Evolutionary conservation across 2,113 vertebrate species (phyloP).

Genomic region (Solenodon paradoxus): DNA sequence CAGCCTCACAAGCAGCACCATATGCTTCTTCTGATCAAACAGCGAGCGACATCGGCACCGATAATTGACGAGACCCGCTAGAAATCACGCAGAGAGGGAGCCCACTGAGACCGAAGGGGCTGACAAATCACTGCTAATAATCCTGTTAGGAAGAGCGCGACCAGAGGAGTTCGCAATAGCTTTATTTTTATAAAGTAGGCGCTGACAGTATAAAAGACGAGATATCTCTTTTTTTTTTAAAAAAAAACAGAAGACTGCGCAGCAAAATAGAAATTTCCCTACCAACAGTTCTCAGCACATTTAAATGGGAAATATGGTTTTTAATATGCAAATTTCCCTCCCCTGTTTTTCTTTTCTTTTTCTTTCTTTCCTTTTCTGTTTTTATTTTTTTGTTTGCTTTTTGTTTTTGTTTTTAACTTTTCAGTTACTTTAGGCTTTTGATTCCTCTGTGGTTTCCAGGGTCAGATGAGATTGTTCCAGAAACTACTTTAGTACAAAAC

Average conservation of each 20-base stretch:
- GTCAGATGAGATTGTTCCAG: neutral
- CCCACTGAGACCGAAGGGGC: slow-evolving; percentile 85
- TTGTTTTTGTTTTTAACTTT: neutral
- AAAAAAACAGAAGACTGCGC: slow-evolving; percentile 40
- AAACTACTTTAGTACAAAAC: slow-evolving; percentile 21
- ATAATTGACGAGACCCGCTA: slow-evolving; percentile 89
- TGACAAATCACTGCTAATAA: slow-evolving; percentile 88
- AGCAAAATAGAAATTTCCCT: slow-evolving; percentile 29
- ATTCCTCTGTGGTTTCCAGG: neutral
- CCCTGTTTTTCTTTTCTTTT: rapidly evolving
- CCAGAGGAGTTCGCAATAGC: slow-evolving; percentile 77
- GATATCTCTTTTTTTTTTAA: slow-evolving; percentile 51
- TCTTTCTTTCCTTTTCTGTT: too few species aligned
- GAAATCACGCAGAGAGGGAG: slow-evolving; percentile 89
- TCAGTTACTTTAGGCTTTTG: neutral
- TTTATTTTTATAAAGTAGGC: slow-evolving; percentile 83
- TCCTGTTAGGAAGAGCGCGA: slow-evolving; percentile 83
- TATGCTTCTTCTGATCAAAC: slow-evolving; percentile 88
- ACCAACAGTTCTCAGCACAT: slow-evolving; percentile 35
- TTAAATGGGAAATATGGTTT: neutral
- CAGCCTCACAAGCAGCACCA: slow-evolving; percentile 85
- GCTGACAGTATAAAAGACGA: slow-evolving; percentile 78
- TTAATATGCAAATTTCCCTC: neutral
- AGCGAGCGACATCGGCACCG: slow-evolving; percentile 82
- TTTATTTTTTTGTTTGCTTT: neutral